Conservation (phyloP, 2,797 vertebrate genomes). For the Eidolon dupreanum region DNA sequence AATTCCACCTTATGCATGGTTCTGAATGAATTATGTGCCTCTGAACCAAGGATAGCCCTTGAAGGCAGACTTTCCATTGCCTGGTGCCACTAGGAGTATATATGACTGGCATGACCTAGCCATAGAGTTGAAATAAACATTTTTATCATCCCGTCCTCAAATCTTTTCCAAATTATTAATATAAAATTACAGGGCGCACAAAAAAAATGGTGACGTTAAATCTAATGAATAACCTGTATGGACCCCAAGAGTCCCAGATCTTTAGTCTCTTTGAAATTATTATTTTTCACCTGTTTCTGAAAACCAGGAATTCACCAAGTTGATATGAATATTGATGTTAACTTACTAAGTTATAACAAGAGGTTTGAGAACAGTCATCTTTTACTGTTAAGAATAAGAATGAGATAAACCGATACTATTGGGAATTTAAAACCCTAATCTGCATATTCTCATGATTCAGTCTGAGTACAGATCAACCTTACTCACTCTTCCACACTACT, state of each 20-base stretch:
- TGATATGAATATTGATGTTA: neutral
- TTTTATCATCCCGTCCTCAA: neutral
- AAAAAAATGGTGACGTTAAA: neutral
- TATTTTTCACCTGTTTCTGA: neutral
- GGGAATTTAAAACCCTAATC: neutral
- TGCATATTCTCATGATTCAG: neutral
- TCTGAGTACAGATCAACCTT: neutral
- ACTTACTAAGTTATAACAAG: neutral
- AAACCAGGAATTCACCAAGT: neutral
- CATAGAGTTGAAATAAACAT: neutral
- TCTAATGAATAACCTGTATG: neutral
- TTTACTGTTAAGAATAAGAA: neutral
- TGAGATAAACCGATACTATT: neutral
- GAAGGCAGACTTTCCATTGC: neutral
- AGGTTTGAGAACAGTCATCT: neutral
- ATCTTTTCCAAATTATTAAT: neutral
- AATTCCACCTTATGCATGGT: neutral
- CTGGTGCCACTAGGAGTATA: neutral
- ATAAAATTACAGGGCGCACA: neutral
- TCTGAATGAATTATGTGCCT: neutral
- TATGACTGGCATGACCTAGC: neutral
- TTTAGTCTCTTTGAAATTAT: neutral
- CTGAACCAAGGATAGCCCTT: neutral
- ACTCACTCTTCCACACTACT: neutral
- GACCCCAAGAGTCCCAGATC: neutral